Evolutionary conservation across 2,888 invertebrate species (phyloP), one percentile per base, ranked within the genome.

Genomic region (Eucera pruinosa): DNA sequence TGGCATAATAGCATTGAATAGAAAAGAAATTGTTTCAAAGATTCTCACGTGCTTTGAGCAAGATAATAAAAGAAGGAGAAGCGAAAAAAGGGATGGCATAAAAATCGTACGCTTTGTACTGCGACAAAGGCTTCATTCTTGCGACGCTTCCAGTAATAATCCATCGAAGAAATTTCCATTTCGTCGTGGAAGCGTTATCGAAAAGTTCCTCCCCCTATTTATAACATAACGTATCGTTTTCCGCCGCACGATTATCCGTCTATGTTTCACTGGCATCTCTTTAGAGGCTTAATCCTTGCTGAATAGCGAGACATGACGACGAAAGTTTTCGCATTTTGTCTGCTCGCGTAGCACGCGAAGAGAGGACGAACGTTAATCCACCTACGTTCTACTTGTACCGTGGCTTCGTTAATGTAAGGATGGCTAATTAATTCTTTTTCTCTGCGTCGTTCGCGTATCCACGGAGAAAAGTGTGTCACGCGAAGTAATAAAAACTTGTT

Each of bases 141-240:
- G 55, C 45, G 64, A 55, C 50, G 65, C 78, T 71, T 71, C 78
- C 78, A 64, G 75, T 78, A 81, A 82, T 82, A 82, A 82, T 72
- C 82, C 82, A 73, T 75, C 81, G 54, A 45, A 81, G 81, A 81
- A 78, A 76, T 81, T 79, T 82, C 79, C 79, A 72, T 82, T 79
- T 79, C 82, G 69, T 70, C 79, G 71, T 72, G 76, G 70, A 79
- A 81, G 76, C 69, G 69, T 67, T 81, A 72, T 79, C 72, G 43
- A 69, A 55, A 33, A 68, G 36, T 65, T 20, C 48, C n/a, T n/a
- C n/a, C n/a, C 30, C 54, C 66, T 78, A 75, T 83, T 80, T 83
- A 78, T 80, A 69, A 75, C 64, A 41, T n/a, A n/a, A n/a, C n/a
- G n/a, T 73, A 73, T 77, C 76, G 72, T 80, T 71, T 58, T 72